phyloP scores from a whole-genome alignment of 2,113 vertebrate genomes.

The Leptosomus discolor region DNA sequence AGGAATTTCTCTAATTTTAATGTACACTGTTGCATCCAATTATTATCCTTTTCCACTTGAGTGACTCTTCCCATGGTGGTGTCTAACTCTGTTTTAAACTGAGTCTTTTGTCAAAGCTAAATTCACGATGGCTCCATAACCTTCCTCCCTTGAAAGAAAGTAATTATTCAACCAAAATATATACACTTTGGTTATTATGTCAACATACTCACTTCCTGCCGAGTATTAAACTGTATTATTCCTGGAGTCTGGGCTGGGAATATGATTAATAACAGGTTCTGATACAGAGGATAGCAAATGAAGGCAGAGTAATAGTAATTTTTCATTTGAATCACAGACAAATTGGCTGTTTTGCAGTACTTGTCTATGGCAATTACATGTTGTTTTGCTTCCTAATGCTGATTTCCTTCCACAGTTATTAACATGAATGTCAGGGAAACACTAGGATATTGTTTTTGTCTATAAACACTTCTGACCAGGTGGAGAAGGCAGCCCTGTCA shows the following conservation, averaged over 20 bases:
- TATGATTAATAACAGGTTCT: conserved; percentile 33
- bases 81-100: background rate
- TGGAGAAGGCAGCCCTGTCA: background rate
- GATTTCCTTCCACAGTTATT: conserved; percentile 39
- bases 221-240: conserved; percentile 17
- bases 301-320: conserved; percentile 57
- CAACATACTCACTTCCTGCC: conserved; percentile 13
- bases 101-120: background rate
- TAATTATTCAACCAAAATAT: background rate
- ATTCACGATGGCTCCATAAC: background rate
- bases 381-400: conserved; percentile 31
- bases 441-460: background rate
- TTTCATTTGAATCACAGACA: conserved; percentile 48
- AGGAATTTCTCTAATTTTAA: background rate
- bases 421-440: background rate
- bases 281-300: conserved; percentile 17
- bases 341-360: conserved; percentile 65
- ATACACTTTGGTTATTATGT: background rate
- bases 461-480: background rate
- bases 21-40: background rate
- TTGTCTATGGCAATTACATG: conserved; percentile 42
- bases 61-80: background rate
- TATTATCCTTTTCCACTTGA: background rate
- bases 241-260: background rate
- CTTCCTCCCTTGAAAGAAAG: background rate